phyloP scores from a whole-genome alignment of 2,113 vertebrate species.

The Microtus oregoni region DNA sequence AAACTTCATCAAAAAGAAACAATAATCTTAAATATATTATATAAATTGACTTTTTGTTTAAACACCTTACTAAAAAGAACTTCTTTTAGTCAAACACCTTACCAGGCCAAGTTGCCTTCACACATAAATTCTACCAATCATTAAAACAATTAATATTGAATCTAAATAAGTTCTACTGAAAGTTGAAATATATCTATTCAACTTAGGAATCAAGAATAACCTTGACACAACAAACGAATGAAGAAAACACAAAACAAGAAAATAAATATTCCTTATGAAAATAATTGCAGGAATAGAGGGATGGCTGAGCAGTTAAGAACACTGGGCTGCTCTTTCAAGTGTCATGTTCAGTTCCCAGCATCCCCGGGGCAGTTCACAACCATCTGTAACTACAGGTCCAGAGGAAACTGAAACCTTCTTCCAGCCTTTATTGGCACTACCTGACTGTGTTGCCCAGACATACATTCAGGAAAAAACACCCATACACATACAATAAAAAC shows the following conservation, averaged over 20 bases:
- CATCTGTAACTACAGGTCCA: neutral
- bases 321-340: neutral
- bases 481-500: neutral
- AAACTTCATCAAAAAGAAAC: neutral
- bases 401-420: neutral
- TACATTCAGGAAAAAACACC: neutral
- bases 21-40: neutral
- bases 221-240: neutral
- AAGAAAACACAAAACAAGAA: neutral
- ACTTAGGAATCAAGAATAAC: neutral
- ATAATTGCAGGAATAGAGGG: neutral
- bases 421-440: neutral
- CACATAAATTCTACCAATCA: neutral
- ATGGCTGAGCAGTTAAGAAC: neutral
- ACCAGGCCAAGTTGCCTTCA: neutral
- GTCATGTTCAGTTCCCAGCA: neutral
- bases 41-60: slow-evolving; percentile 33
- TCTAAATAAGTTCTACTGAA: neutral
- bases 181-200: neutral
- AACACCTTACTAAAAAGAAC: neutral
- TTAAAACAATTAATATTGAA: neutral
- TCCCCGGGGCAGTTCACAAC: neutral
- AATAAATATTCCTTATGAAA: slow-evolving; percentile 16
- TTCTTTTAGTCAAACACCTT: neutral
- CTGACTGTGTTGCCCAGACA: neutral